phyloP scores from a whole-genome alignment of 2,888 invertebrate species.

The Scaptomyza parva region DNA sequence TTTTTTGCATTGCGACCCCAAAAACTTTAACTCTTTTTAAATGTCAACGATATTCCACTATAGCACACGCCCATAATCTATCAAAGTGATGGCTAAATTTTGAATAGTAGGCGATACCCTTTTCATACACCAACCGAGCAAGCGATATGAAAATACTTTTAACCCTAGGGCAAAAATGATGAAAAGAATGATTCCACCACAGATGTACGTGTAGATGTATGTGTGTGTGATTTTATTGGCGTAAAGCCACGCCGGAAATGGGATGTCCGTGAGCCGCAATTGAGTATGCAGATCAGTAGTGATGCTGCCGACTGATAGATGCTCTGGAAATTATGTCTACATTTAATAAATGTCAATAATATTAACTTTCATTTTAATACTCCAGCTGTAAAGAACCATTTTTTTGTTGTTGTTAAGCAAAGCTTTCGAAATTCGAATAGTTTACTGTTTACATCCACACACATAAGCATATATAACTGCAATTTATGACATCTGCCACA shows the following conservation, averaged over 20 bases:
- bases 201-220: background rate
- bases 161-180: background rate
- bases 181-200: background rate
- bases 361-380: too few species aligned
- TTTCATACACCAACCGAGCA: background rate
- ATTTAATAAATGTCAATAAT: too few species aligned
- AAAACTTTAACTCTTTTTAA: slow-evolving; percentile 1
- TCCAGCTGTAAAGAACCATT: too few species aligned
- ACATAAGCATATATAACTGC: slow-evolving; percentile 23
- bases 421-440: slow-evolving; percentile 14
- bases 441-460: background rate
- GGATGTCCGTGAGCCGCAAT: slow-evolving; percentile 3
- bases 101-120: slow-evolving; percentile 1
- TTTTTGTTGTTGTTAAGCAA: background rate
- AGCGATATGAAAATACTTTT: background rate
- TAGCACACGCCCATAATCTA: background rate
- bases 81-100: slow-evolving; percentile 1
- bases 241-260: slow-evolving; percentile 11
- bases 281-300: background rate
- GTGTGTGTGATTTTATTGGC: background rate
- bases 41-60: slow-evolving; percentile 6
- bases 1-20: too few species aligned
- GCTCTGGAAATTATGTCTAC: too few species aligned
- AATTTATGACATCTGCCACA: slow-evolving; percentile 65
- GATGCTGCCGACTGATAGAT: background rate